A percentile compares a stretch with the other conserved stretches of the same genome.
Evolutionary conservation across 2,113 vertebrate genomes (phyloP).

Genomic region (Anseranas semipalmata): DNA sequence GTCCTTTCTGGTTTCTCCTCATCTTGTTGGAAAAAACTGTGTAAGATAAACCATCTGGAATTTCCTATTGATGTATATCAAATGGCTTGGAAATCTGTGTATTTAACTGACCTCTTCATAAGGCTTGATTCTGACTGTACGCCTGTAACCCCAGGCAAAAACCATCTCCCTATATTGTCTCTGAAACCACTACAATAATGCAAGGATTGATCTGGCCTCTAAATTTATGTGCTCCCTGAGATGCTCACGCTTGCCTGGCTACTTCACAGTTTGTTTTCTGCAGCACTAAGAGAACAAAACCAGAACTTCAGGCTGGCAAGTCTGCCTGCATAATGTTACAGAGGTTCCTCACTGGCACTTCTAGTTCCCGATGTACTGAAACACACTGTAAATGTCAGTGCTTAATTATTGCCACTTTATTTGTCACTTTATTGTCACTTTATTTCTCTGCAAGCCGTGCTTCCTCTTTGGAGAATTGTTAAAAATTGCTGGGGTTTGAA

Average conservation of each 20-base stretch:
- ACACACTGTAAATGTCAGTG: constrained; percentile 14
- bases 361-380: neutral
- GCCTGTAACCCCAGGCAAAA: neutral
- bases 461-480: neutral
- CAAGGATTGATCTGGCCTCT: neutral
- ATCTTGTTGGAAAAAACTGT: neutral
- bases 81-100: neutral
- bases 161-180: neutral
- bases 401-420: constrained; percentile 48
- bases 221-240: neutral
- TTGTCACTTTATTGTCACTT: too few relatives aligned
- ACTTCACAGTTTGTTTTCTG: neutral
- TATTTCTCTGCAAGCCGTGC: constrained; percentile 14
- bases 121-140: neutral
- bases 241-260: neutral
- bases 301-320: constrained; percentile 10
- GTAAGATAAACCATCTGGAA: neutral
- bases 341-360: constrained; percentile 4
- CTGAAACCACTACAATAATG: neutral
- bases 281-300: neutral
- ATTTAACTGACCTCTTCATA: neutral
- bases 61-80: neutral
- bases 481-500: neutral
- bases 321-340: constrained; percentile 39
- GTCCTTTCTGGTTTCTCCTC: neutral